These are phyloP conservation scores for Proctacanthus coquilletti DNA, from an alignment of 1,140 invertebrate genomes.

Conservation along the genomic window DNA sequence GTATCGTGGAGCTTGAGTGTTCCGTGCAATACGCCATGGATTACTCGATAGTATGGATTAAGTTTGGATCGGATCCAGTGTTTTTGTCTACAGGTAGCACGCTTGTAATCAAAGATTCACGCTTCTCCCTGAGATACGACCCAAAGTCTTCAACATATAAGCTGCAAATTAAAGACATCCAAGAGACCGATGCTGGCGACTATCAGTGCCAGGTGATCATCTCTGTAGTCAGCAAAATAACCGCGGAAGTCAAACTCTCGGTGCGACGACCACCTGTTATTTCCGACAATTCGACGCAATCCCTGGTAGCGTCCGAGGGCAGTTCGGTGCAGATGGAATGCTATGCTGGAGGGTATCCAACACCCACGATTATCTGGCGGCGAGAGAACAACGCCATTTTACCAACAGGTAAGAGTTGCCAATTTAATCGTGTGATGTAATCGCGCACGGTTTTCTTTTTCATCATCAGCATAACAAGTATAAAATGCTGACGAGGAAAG, in stretches of 20 bases:
- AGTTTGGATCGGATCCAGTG: conserved; percentile 33
- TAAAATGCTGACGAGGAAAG: too few species aligned
- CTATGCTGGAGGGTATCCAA: conserved; percentile 70
- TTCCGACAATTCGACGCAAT: conserved; percentile 81
- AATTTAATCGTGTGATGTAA: too few species aligned
- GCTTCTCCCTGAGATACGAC: conserved; percentile 73
- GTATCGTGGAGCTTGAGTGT: conserved; percentile 72
- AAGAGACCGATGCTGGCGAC: conserved; percentile 80
- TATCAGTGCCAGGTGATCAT: conserved; percentile 80
- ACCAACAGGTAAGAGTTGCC: conserved; percentile 77
- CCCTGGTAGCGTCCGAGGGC: conserved; percentile 66
- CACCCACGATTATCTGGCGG: conserved; percentile 75
- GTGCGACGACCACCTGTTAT: conserved; percentile 78
- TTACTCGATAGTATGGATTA: conserved; percentile 74
- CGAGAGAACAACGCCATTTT: conserved; percentile 85
- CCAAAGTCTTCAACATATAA: conserved; percentile 61
- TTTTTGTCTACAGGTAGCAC: conserved; percentile 58
- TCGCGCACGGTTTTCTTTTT: too few species aligned
- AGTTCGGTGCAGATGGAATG: conserved; percentile 69
- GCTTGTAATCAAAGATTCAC: conserved; percentile 70
- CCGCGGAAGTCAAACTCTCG: conserved; percentile 67
- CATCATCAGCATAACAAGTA: too few species aligned
- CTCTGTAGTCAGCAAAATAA: conserved; percentile 57
- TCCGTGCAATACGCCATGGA: conserved; percentile 78
- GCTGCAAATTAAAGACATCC: conserved; percentile 84